A percentile compares a stretch with the other conserved stretches of the same genome.
Evolutionary conservation across 2,113 vertebrate species (phyloP).

Genomic region (Sinocyclocheilus grahami): DNA sequence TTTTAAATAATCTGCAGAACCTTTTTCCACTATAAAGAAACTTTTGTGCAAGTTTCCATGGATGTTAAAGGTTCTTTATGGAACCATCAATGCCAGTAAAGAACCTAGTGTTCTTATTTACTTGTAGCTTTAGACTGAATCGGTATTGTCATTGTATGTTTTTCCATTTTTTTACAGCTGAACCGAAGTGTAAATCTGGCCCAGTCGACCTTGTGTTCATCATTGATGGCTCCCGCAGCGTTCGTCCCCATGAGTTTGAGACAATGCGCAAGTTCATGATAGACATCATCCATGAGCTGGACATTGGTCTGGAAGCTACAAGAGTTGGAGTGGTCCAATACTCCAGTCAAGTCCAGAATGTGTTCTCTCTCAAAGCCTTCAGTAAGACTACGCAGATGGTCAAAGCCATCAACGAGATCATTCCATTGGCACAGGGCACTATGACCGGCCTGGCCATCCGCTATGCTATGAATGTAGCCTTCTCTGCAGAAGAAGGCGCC

Average conservation of each 20-base stretch:
- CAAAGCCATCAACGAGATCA: conserved; percentile 85
- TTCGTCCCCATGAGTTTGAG: conserved; percentile 93
- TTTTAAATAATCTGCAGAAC: no score
- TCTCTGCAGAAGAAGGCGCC: conserved; percentile 84
- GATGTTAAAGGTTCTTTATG: neutral
- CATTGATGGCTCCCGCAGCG: conserved; percentile 96
- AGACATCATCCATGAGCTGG: conserved; percentile 86
- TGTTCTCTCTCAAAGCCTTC: conserved; percentile 91
- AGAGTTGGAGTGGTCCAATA: conserved; percentile 95
- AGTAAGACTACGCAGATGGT: conserved; percentile 80
- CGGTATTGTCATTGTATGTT: no score
- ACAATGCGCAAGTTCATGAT: conserved; percentile 94
- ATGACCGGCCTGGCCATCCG: conserved; percentile 97
- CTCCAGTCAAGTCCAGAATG: conserved; percentile 94
- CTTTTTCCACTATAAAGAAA: no score
- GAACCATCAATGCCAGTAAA: neutral
- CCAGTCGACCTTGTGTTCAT: conserved; percentile 94
- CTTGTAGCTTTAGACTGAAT: no score
- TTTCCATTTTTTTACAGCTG: conserved; percentile 50
- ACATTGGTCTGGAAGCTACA: conserved; percentile 83
- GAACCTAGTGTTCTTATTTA: no score
- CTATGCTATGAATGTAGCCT: conserved; percentile 90
- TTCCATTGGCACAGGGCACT: conserved; percentile 93
- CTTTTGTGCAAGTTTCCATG: neutral
- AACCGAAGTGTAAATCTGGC: conserved; percentile 83